Evolutionary conservation across 2,113 vertebrate species (phyloP), one percentile per base, ranked within the genome.

Genomic region (Syrmaticus mikado): DNA sequence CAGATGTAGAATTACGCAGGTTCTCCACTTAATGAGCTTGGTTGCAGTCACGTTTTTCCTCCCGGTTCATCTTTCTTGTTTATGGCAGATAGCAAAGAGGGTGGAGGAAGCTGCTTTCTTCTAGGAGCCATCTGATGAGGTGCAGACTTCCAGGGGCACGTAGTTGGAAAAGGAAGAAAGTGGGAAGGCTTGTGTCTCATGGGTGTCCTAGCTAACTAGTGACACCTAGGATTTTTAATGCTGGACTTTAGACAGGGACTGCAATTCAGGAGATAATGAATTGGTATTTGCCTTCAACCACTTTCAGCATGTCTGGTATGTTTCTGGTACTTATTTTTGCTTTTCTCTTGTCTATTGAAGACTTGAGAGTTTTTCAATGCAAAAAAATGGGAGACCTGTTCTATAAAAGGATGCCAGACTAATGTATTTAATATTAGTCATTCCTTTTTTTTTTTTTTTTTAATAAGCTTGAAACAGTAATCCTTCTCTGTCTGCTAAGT

Each of bases 361-460:
- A 17, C 2, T 64, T 82, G 57, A 58, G 25, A 36, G 8, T 28
- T 70, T 43, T 82, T 22, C 28, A 79, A 53, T 72, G 43, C 24
- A 48, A 76, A 76, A 76, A 85, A 75, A 32, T 10, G 67, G 52
- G 34, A 55, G 57, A 89, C 25, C 58, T 65, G 32, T 76, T 90
- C 61, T 43, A 38, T 92, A 82, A 89, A 91, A 92, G 74, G 36
- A 65, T 87, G 55, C 41, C 70, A 86, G 81, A 86, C 70, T 32
- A 75, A 67, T 45, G 22, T 81, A 18, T 78, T 87, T 82, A 91
- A 48, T 79, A 82, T 36, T 89, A 86, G 43, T 91, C 7, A 68
- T 78, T 43, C 64, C 52, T 45, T 45, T 45, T 19, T 8, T 19
- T 45, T 45, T 45, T 45, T 45, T 45, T 43, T 45, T 45, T 72